Evolutionary conservation across 2,113 vertebrate species (phyloP), one percentile per base, ranked within the genome.

Genomic region (Monopterus albus): DNA sequence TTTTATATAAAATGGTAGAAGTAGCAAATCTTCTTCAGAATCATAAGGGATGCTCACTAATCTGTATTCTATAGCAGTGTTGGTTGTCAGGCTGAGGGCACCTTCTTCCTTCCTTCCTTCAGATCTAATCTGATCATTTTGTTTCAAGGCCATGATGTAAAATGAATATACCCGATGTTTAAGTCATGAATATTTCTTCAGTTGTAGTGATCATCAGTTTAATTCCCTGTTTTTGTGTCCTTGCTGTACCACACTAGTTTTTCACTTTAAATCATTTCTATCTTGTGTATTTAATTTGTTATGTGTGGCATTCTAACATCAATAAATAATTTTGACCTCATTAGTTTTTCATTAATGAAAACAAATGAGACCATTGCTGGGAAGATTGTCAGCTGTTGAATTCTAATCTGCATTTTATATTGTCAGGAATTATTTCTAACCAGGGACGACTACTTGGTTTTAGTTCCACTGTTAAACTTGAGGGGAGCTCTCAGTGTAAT

Each of bases 261-360:
- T 67, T 42, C 26, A 2, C 61, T 65, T 47, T 74, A 51, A 88
- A 80, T 73, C 53, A 82, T 82, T 71, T 67, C 95, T 94, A 69
- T 86, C 87, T 78, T 91, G 92, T 93, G 92, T 18, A 46, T 72
- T 80, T 57, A 58, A 70, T 70, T 69, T 10, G 60, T 58, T 72
- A 14, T 15, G 55, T 43, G 49, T 59, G 57, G 55, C 63, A 56
- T 79, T 87, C 75, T 77, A 55, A 90, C 94, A 96, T 84, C 91
- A 96, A 88, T 95, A 95, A 84, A 94, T 95, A 0, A 90, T 20
- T 18, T 26, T 47, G 7, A 45, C 28, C 49, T 70, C 78, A 50
- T 87, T 72, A 28, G 49, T 64, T 82, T 87, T 88, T 84, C 50
- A 87, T 79, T 15, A 11, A 20, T 29, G 72, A 55, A 59, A 81